Conservation (phyloP, 2,888 invertebrate genomes). For the Napeogenes sylphis region DNA sequence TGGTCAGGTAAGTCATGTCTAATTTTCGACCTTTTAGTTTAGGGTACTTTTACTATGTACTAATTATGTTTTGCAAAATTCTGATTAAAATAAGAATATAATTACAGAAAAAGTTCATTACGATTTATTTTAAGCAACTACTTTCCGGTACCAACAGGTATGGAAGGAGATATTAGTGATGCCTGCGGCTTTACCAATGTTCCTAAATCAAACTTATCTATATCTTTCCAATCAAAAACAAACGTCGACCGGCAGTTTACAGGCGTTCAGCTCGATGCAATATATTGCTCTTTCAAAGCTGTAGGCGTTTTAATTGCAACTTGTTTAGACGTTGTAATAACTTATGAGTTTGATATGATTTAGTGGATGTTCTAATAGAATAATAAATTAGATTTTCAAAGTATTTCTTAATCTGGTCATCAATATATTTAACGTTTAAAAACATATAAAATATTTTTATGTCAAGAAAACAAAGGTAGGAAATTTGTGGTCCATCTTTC, state of each 20-base stretch:
- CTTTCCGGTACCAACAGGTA: not conserved
- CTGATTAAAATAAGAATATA: too few species aligned
- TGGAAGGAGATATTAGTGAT: constrained; percentile 2
- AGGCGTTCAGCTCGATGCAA: constrained; percentile 11
- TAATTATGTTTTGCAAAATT: too few species aligned
- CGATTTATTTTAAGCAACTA: constrained; percentile 2
- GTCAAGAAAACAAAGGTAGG: too few species aligned
- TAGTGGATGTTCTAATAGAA: not conserved
- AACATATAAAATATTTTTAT: too few species aligned
- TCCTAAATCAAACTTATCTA: constrained; percentile 6
- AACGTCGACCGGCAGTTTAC: constrained; percentile 7
- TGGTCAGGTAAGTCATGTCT: too few species aligned
- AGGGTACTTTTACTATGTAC: too few species aligned
- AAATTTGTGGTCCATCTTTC: too few species aligned
- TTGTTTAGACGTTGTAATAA: constrained; percentile 6
- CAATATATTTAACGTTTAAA: not conserved
- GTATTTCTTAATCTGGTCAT: not conserved
- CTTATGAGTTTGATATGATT: constrained; percentile 7
- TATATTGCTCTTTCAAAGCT: constrained; percentile 26
- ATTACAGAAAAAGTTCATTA: not conserved
- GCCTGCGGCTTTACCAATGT: constrained; percentile 4
- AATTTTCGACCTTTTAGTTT: too few species aligned
- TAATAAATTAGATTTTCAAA: not conserved
- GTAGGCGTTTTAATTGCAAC: constrained; percentile 24
- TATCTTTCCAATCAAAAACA: constrained; percentile 7